phyloP scores from a whole-genome alignment of 2,797 vertebrate species.

The Borostomias antarcticus region DNA sequence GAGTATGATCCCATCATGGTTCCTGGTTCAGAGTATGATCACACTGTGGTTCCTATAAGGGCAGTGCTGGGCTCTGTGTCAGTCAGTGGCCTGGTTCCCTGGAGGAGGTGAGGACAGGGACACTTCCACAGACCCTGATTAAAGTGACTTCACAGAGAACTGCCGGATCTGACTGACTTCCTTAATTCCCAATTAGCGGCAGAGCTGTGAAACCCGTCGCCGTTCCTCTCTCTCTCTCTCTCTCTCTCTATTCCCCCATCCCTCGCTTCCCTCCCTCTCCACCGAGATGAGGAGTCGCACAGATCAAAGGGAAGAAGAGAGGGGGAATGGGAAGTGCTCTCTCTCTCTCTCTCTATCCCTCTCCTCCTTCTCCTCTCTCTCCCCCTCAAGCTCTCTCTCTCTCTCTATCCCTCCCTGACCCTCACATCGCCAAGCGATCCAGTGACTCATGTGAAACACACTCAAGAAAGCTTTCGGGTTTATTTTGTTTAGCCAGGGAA shows the following conservation, averaged over 20 bases:
- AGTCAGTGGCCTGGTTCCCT: constrained; percentile 8
- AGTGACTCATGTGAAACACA: constrained; percentile 37
- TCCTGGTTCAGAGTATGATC: neutral
- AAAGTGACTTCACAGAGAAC: constrained; percentile 37
- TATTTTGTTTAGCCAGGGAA: too few relatives aligned
- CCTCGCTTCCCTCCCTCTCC: constrained; percentile 24
- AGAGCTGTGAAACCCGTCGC: constrained; percentile 31
- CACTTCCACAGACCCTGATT: constrained; percentile 27
- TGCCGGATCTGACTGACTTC: constrained; percentile 29
- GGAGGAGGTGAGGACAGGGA: constrained; percentile 14
- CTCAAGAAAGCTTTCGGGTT: too few relatives aligned
- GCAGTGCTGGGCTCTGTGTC: neutral
- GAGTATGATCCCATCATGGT: too few relatives aligned
- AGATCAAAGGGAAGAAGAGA: constrained; percentile 66
- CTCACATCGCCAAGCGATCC: constrained; percentile 1
- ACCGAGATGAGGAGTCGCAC: constrained; percentile 43
- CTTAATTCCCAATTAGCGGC: constrained; percentile 44
- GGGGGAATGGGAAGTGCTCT: constrained; percentile 20
- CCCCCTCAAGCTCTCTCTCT: neutral
- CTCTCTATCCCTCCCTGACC: neutral
- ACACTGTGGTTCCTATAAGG: too few relatives aligned
- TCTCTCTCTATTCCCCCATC: constrained; percentile 52
- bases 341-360: neutral
- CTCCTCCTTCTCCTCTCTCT: neutral
- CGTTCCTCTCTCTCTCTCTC: constrained; percentile 29